Conservation (phyloP, 1,140 invertebrate genomes). For the Polypedilum pembai region DNA sequence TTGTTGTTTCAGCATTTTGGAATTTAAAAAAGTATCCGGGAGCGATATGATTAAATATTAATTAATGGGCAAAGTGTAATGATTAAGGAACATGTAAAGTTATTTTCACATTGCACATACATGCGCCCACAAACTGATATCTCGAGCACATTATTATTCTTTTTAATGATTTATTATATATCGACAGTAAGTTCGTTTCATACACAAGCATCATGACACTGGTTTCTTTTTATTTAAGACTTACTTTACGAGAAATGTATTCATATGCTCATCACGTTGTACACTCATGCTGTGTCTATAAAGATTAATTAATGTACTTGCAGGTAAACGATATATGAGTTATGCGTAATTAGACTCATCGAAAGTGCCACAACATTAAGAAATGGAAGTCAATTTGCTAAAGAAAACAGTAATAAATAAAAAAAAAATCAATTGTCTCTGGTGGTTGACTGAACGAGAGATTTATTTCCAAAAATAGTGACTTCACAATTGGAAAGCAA, state of each 20-base stretch:
- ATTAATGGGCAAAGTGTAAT: background rate
- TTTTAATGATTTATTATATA: no score
- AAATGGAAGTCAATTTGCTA: no score
- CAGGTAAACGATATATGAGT: background rate
- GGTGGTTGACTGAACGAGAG: no score
- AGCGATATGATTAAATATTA: background rate
- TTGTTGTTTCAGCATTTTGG: background rate
- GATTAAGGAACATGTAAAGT: background rate
- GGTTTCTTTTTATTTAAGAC: background rate
- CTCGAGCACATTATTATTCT: no score
- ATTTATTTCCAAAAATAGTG: no score
- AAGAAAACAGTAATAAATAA: no score
- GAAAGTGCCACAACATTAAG: no score
- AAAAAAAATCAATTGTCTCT: no score
- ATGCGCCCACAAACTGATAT: background rate
- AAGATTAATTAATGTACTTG: conserved; percentile 6
- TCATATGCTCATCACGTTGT: background rate
- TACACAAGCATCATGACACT: background rate
- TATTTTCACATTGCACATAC: background rate
- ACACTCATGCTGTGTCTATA: background rate
- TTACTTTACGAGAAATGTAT: background rate
- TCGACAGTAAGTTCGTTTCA: no score
- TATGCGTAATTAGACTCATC: no score
- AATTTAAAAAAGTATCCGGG: background rate
- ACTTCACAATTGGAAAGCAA: no score